Evolutionary conservation across 2,888 invertebrate genomes (phyloP).

Genomic region (Hirtodrosophila trivittata): DNA sequence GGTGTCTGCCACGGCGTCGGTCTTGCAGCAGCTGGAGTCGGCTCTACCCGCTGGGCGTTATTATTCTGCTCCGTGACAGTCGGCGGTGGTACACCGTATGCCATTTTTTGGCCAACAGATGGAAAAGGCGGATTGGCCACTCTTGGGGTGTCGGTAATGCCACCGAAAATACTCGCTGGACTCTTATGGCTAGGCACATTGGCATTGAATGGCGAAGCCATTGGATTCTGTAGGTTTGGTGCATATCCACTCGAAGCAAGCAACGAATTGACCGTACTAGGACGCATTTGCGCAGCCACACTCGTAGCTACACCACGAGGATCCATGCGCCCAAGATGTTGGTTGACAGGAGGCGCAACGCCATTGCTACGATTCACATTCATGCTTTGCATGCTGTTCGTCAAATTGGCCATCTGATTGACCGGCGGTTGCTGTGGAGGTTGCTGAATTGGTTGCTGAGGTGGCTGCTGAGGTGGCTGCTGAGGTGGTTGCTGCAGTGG

Average conservation of each 20-base stretch:
- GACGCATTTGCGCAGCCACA: conserved; percentile 9
- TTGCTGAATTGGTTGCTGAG: not conserved
- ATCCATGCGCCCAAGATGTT: conserved; percentile 33
- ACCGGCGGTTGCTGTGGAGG: not conserved
- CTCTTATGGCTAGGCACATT: conserved; percentile 29
- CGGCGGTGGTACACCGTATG: conserved; percentile 31
- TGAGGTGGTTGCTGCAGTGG: not conserved
- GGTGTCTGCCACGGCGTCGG: conserved; percentile 31
- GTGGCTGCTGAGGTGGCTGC: not conserved
- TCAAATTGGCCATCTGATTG: conserved; percentile 39
- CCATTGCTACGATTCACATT: conserved; percentile 61
- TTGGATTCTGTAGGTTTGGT: conserved; percentile 36
- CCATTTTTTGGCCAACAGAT: conserved; percentile 5
- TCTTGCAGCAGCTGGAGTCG: not conserved
- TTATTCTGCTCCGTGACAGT: conserved; percentile 48
- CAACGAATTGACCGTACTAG: conserved; percentile 22
- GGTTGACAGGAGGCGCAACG: not conserved
- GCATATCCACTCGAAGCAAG: conserved; percentile 21
- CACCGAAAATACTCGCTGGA: conserved; percentile 56
- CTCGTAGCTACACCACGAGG: conserved; percentile 53
- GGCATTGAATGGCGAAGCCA: conserved; percentile 48
- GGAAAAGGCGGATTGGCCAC: conserved; percentile 8
- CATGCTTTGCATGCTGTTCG: conserved; percentile 70
- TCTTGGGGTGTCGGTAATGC: not conserved
- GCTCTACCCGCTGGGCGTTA: conserved; percentile 42